These are phyloP conservation scores for Rhopalosiphum padi DNA, from an alignment of 1,140 invertebrate species.

Conservation along the genomic window DNA sequence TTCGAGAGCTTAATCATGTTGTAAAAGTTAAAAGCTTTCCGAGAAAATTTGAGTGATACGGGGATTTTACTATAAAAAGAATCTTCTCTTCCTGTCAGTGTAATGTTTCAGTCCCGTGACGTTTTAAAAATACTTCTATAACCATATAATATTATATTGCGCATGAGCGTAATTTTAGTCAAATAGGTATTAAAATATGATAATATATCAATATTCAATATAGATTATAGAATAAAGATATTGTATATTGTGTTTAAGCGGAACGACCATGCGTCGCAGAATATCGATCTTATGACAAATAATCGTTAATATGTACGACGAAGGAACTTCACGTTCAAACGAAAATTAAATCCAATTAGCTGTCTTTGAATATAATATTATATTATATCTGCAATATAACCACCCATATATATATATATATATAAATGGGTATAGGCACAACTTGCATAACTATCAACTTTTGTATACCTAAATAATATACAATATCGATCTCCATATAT, in stretches of 20 bases:
- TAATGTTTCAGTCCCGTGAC: neutral
- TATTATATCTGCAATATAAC: neutral
- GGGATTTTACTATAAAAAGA: neutral
- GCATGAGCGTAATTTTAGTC: neutral
- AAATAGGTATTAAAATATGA: neutral
- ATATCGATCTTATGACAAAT: neutral
- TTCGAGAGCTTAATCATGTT: neutral
- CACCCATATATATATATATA: neutral
- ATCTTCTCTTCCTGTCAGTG: neutral
- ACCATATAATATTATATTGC: neutral
- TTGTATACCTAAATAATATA: neutral
- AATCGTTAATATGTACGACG: neutral
- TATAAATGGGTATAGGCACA: neutral
- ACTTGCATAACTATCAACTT: neutral
- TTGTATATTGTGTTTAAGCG: neutral
- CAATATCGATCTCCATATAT: neutral
- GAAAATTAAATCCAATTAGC: neutral
- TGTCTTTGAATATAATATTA: neutral
- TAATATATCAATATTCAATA: neutral
- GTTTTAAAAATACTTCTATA: neutral
- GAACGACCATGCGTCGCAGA: neutral
- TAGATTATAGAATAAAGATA: neutral
- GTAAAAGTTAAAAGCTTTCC: slow-evolving; percentile 33
- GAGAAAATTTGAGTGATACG: neutral
- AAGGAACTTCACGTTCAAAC: neutral